These are phyloP conservation scores for Typhlichthys subterraneus DNA, from an alignment of 2,797 vertebrate species.

Conservation along the genomic window DNA sequence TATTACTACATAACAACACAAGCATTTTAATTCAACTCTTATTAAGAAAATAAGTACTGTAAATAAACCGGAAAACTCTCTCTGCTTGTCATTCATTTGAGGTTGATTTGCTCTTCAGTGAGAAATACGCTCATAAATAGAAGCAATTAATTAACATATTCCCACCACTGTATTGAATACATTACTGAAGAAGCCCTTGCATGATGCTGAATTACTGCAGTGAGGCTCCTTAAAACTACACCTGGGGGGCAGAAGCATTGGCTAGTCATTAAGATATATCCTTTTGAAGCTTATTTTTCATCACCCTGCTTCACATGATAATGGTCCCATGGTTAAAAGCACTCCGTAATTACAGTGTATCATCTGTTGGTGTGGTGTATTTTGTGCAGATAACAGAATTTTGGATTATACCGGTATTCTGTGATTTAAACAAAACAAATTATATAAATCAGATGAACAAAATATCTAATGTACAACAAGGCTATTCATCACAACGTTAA, in stretches of 20 bases:
- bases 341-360: no score
- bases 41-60: constrained; percentile 53
- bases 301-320: constrained; percentile 3
- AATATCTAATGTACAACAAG: no score
- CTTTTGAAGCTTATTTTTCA: constrained; percentile 8
- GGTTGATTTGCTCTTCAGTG: neutral
- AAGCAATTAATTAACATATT: constrained; percentile 21
- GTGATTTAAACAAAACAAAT: no score
- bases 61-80: constrained; percentile 48
- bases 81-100: constrained; percentile 11
- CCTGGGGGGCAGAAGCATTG: constrained; percentile 1
- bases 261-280: neutral
- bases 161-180: constrained; percentile 1
- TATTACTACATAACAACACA: constrained; percentile 12
- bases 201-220: neutral
- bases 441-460: no score
- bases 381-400: no score
- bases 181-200: constrained; percentile 12
- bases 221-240: neutral
- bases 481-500: no score
- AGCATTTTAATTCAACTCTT: constrained; percentile 29
- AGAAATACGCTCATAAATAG: constrained; percentile 9
- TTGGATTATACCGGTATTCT: no score
- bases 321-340: no score
- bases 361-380: no score